A percentile compares a stretch with the other conserved stretches of the same genome.
phyloP scores from a whole-genome alignment of 2,113 vertebrate genomes.

The Dinomys branickii region DNA sequence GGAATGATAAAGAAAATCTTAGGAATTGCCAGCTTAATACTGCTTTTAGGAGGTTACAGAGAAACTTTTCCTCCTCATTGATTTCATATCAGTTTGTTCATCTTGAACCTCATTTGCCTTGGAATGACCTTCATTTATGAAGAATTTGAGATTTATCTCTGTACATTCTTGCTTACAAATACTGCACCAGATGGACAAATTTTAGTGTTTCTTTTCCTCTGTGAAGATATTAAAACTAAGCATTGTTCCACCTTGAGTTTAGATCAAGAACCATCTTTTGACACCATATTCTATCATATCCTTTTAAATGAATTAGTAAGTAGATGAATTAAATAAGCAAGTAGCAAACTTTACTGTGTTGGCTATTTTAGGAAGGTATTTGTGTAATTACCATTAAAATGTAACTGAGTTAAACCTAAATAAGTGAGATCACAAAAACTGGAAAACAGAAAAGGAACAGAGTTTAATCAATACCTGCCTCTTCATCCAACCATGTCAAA shows the following conservation, averaged over 20 bases:
- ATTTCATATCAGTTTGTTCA: constrained; percentile 33
- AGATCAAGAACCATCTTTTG: not conserved
- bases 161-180: not conserved
- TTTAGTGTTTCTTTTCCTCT: constrained; percentile 26
- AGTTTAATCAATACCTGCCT: not conserved
- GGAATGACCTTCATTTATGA: constrained; percentile 67
- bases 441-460: not conserved
- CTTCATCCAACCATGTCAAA: not conserved
- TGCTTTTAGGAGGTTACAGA: constrained; percentile 42
- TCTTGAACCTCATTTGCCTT: constrained; percentile 71
- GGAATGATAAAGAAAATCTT: not conserved
- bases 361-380: not conserved
- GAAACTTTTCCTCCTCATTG: constrained; percentile 43
- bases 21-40: constrained; percentile 38
- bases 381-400: not conserved
- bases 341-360: not conserved
- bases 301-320: not conserved
- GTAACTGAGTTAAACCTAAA: not conserved
- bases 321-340: not conserved
- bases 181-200: not conserved
- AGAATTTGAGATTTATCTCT: constrained; percentile 53
- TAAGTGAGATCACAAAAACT: not conserved
- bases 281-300: not conserved
- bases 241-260: not conserved
- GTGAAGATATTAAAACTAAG: not conserved